A percentile compares a stretch with the other conserved stretches of the same genome.
phyloP scores from a whole-genome alignment of 1,140 invertebrate genomes.

The Lanistes nyassanus region DNA sequence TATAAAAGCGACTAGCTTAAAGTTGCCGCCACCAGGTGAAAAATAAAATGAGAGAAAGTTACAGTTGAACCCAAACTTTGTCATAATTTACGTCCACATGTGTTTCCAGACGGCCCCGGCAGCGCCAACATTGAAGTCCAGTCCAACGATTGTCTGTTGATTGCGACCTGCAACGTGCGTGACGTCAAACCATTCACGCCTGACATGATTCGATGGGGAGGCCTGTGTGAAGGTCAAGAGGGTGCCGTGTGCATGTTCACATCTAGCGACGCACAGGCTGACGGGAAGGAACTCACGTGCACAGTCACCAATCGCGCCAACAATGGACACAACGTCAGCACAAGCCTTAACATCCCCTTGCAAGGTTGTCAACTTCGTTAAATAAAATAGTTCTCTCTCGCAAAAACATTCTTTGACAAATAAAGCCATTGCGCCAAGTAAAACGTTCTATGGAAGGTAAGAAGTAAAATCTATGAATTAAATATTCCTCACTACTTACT shows the following conservation, averaged over 20 bases:
- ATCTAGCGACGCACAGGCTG: neutral
- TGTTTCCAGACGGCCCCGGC: neutral
- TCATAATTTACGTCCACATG: neutral
- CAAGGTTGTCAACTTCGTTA: too few relatives aligned
- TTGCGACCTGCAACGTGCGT: neutral
- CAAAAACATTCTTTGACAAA: too few relatives aligned
- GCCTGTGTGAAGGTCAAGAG: neutral
- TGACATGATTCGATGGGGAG: conserved; percentile 1
- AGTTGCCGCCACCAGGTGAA: neutral
- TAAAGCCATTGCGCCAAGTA: too few relatives aligned
- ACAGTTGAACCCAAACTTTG: neutral
- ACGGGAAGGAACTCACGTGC: neutral
- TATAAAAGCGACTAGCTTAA: neutral
- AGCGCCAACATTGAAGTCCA: neutral
- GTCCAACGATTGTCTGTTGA: neutral
- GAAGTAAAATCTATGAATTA: too few relatives aligned
- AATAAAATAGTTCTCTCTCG: too few relatives aligned
- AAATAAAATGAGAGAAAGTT: neutral
- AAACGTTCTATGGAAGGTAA: too few relatives aligned
- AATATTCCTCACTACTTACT: too few relatives aligned
- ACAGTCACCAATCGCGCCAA: neutral
- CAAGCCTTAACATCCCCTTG: neutral
- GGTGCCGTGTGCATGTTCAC: neutral
- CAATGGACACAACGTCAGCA: neutral
- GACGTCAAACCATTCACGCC: neutral